Base-by-base conservation (phyloP, 2,888 invertebrate species). In the Leuctra nigra region DNA sequence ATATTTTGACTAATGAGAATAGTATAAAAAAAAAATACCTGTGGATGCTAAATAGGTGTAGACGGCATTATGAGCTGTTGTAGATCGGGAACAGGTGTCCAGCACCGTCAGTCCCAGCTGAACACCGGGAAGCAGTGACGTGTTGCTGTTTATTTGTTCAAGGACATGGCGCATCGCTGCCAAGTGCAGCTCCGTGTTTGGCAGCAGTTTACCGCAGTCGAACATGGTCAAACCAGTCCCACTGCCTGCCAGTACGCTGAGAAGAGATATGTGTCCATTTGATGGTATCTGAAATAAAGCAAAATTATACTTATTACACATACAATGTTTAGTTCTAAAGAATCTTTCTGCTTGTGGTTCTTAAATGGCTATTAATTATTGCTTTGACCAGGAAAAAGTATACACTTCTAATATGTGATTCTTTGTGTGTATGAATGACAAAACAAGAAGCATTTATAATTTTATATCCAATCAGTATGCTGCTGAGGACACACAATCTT, bases 131-230 rank as follows among this genome's bases (percentile, higher is more conserved):
- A 66, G 48, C 20, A 66, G 55, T 16, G 64, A 53, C 13, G 56
- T 35, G 41, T 72, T 70, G 13, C 61, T 59, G 62, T 73, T 73
- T 22, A 73, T 67, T 11, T 65, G 59, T 41, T 70, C 67, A 18
- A 74, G 66, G 4, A 73, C 73, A 61, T 69, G 73, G 56, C 70
- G 68, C 53, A 73, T 68, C 1, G 73, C 74, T 46, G 72, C 61
- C 52, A 68, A 67, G 59, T 72, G 70, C 60, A 73, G 68, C 33
- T 68, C 65, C 6, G 62, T 61, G 14, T 64, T 64, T 1, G 67
- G 66, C 54, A 67, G 64, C 38, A 71, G 66, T 2, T 61, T 57
- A 4, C 74, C 73, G 63, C 74, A 74, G 2, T 64, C 62, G 55
- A 69, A 68, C 29, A 67, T 64, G 29, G 66, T 63, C 6, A 57